Evolutionary conservation across 2,113 vertebrate species (phyloP).

Genomic region (Nothobranchius kuhntae): DNA sequence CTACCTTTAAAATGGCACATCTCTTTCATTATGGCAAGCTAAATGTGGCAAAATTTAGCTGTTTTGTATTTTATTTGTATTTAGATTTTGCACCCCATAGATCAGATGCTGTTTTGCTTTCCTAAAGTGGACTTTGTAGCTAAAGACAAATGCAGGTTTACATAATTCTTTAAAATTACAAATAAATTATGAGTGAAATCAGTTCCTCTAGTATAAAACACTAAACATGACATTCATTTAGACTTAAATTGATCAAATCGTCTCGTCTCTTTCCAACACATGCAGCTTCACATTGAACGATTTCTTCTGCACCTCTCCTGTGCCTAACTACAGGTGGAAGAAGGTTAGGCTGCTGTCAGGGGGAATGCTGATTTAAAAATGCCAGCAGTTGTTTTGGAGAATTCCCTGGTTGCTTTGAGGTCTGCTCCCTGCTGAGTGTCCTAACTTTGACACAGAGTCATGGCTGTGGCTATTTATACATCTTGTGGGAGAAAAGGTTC

Average conservation of each 20-base stretch:
- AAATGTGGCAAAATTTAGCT: no score
- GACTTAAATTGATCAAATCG: neutral
- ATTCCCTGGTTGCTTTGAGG: constrained; percentile 85
- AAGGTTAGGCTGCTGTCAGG: constrained; percentile 70
- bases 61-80: no score
- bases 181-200: neutral
- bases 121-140: no score
- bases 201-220: neutral
- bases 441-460: constrained; percentile 81
- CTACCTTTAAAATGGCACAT: no score
- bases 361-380: constrained; percentile 79
- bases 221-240: neutral
- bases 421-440: constrained; percentile 81
- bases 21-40: no score
- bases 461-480: constrained; percentile 79
- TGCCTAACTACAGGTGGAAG: constrained; percentile 68
- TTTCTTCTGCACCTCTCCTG: constrained; percentile 48
- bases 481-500: constrained; percentile 77
- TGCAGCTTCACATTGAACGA: constrained; percentile 40
- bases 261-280: neutral
- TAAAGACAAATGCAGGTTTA: no score
- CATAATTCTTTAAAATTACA: no score
- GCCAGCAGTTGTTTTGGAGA: constrained; percentile 82
- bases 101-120: no score
- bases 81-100: no score